phyloP scores from a whole-genome alignment of 2,113 vertebrate genomes.

The Anas platyrhynchos region DNA sequence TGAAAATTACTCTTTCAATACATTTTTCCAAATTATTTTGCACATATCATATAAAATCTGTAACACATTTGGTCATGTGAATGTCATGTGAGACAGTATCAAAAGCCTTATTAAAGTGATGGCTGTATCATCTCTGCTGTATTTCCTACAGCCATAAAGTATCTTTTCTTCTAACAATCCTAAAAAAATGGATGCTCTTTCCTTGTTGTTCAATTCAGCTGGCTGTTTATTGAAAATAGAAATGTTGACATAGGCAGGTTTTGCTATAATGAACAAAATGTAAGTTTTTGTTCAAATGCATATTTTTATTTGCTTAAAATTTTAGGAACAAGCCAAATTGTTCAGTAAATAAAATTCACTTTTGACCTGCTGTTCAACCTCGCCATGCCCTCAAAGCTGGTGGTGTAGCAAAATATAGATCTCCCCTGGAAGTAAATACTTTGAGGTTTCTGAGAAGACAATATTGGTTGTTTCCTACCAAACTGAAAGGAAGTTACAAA shows the following conservation, averaged over 20 bases:
- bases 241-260: not conserved
- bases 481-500: conserved; percentile 22
- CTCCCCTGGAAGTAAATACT: not conserved
- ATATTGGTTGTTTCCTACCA: not conserved
- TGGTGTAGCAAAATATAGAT: not conserved
- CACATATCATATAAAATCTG: not conserved
- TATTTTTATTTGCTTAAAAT: not conserved
- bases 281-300: not conserved
- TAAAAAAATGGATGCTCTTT: not conserved
- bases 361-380: not conserved
- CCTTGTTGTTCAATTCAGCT: not conserved
- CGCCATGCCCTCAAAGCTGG: not conserved
- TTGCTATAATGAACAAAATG: not conserved
- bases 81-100: not conserved
- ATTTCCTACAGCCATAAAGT: not conserved
- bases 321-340: not conserved
- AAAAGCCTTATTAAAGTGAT: not conserved
- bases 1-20: not conserved
- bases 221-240: not conserved
- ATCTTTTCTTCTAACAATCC: not conserved
- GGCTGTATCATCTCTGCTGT: not conserved
- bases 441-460: conserved; percentile 20
- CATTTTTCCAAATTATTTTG: not conserved
- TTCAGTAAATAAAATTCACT: not conserved
- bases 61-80: not conserved